Evolutionary conservation across 2,113 vertebrate genomes (phyloP).

Genomic region (Reinhardtius hippoglossoides): DNA sequence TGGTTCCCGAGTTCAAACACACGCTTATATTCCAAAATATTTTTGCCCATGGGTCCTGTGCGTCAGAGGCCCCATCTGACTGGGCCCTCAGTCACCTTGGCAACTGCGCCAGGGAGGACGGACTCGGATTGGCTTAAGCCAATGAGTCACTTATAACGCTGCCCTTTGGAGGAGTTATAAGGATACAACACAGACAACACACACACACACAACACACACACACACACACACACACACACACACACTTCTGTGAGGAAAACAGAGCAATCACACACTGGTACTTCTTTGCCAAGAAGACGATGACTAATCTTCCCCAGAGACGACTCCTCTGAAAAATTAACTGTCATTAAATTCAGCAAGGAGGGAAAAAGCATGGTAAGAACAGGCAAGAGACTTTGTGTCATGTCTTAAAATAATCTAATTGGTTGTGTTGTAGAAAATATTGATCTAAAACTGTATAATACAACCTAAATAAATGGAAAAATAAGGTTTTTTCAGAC

Average conservation of each 20-base stretch:
- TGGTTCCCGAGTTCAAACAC: slow-evolving; percentile 10
- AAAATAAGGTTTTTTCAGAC: neutral
- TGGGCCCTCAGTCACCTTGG: slow-evolving; percentile 45
- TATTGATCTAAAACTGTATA: neutral
- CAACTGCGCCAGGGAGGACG: slow-evolving; percentile 28
- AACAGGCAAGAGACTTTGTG: neutral
- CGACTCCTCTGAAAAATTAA: slow-evolving; percentile 11
- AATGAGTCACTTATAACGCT: slow-evolving; percentile 54
- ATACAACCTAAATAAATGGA: neutral
- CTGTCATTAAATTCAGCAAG: slow-evolving; percentile 18
- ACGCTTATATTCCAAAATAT: slow-evolving; percentile 6
- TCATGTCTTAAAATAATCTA: neutral
- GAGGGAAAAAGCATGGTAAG: neutral
- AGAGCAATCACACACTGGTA: neutral
- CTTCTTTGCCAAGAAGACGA: slow-evolving; percentile 30
- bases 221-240: too few relatives aligned
- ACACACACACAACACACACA: too few relatives aligned
- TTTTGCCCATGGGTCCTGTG: slow-evolving; percentile 9
- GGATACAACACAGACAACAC: neutral
- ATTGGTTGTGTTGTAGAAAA: neutral
- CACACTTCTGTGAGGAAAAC: too few relatives aligned
- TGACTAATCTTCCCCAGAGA: slow-evolving; percentile 32
- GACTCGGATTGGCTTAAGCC: slow-evolving; percentile 18
- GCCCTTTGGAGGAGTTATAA: slow-evolving; percentile 28
- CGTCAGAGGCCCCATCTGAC: slow-evolving; percentile 40